Conservation (phyloP, 2,113 vertebrate species). For the cat (Felis catus) region DNA sequence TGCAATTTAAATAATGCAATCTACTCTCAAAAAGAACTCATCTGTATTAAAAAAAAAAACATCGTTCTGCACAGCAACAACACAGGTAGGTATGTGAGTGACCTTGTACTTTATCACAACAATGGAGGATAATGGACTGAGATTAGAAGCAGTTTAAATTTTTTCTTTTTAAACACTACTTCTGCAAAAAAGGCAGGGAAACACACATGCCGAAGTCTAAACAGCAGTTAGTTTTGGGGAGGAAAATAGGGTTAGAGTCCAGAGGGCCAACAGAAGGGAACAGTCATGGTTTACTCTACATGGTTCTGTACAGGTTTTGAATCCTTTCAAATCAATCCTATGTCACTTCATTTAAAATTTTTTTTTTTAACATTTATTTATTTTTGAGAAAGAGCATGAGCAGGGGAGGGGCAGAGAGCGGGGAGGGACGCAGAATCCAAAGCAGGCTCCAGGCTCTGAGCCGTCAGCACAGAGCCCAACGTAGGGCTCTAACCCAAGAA, state of each 20-base stretch:
- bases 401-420: no score
- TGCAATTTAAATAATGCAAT: not conserved
- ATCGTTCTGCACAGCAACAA: not conserved
- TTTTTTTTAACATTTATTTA: not conserved
- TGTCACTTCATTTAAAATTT: not conserved
- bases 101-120: not conserved
- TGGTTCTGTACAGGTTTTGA: not conserved
- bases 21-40: not conserved
- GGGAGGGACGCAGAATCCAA: no score
- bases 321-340: not conserved
- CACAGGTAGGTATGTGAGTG: not conserved
- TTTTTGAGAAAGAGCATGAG: no score
- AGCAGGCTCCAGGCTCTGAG: no score
- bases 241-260: not conserved
- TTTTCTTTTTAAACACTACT: not conserved
- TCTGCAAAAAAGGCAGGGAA: not conserved
- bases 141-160: not conserved
- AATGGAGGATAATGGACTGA: fast-evolving
- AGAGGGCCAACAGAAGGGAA: not conserved
- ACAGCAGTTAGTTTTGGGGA: not conserved
- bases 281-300: not conserved
- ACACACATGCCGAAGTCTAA: not conserved
- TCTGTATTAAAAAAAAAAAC: not conserved
- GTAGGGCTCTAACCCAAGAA: no score
- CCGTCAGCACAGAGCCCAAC: no score